Percentiles rank a stretch among this genome's conserved stretches.
Evolutionary conservation across 2,797 vertebrate species (phyloP).

Genomic region (Poecile montanus): DNA sequence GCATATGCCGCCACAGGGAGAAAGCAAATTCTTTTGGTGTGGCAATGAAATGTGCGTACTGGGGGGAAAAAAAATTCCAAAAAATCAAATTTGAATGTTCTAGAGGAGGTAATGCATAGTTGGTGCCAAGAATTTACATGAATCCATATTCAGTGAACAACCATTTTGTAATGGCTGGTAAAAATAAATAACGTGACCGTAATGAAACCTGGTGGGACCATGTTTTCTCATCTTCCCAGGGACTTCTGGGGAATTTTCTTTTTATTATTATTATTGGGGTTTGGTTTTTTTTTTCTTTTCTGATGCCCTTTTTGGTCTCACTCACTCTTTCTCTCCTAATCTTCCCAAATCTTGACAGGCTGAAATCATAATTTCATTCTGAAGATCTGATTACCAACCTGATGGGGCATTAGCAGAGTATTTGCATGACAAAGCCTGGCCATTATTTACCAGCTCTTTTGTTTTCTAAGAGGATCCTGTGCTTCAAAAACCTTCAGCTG

Average conservation of each 20-base stretch:
- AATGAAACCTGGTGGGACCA: neutral
- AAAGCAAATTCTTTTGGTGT: slow-evolving; percentile 64
- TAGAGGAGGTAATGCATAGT: slow-evolving; percentile 46
- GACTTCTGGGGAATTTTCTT: neutral
- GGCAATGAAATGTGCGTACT: slow-evolving; percentile 39
- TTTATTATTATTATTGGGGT: too few species aligned
- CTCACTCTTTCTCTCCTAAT: neutral
- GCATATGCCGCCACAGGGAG: slow-evolving; percentile 55
- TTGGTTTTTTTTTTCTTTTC: neutral
- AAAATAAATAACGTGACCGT: slow-evolving; percentile 12
- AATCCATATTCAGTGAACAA: slow-evolving; percentile 63
- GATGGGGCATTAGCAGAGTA: neutral
- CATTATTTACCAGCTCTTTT: neutral
- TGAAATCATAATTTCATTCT: neutral
- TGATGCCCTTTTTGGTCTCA: neutral
- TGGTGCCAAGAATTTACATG: slow-evolving; percentile 64
- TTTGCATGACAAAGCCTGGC: slow-evolving; percentile 21
- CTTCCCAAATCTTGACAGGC: neutral
- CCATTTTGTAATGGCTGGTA: slow-evolving; percentile 42
- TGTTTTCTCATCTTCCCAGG: neutral
- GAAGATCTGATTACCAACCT: neutral
- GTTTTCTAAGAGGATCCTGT: neutral
- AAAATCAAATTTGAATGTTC: slow-evolving; percentile 43
- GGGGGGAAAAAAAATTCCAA: neutral
- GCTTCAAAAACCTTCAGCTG: neutral